These are phyloP conservation scores for Drosophila rubida DNA, from an alignment of 2,888 invertebrate genomes.

Conservation along the genomic window DNA sequence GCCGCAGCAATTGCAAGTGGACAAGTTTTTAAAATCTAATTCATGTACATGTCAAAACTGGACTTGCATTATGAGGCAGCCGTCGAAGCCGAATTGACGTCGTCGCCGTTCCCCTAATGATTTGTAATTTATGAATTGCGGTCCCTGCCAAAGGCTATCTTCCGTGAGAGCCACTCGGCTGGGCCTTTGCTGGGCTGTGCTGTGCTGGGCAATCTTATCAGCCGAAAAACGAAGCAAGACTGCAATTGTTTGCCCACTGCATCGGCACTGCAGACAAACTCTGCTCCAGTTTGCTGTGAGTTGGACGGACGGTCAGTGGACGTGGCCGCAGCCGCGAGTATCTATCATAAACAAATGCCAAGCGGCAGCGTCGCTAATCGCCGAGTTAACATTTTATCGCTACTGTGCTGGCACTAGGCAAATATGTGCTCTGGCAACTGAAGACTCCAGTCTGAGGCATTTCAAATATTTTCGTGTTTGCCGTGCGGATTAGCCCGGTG, in stretches of 20 bases:
- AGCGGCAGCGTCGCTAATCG: slow-evolving; percentile 63
- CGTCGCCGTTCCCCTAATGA: slow-evolving; percentile 67
- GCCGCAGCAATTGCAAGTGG: slow-evolving; percentile 52
- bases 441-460: slow-evolving; percentile 46
- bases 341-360: slow-evolving; percentile 43
- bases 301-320: slow-evolving; percentile 7
- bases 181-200: no score
- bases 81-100: slow-evolving; percentile 13
- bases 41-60: slow-evolving; percentile 81
- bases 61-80: slow-evolving; percentile 69
- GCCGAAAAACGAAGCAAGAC: slow-evolving; percentile 33
- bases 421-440: slow-evolving; percentile 66
- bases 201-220: slow-evolving; percentile 62
- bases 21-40: slow-evolving; percentile 75
- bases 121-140: slow-evolving; percentile 81
- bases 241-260: slow-evolving; percentile 74
- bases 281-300: slow-evolving; percentile 15
- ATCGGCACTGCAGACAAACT: slow-evolving; percentile 31
- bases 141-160: slow-evolving; percentile 66
- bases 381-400: slow-evolving; percentile 80
- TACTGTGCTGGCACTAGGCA: slow-evolving; percentile 78
- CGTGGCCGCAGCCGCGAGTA: slow-evolving; percentile 13
- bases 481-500: slow-evolving; percentile 69
- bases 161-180: slow-evolving; percentile 14
- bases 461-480: slow-evolving; percentile 78